Evolutionary conservation across 2,797 vertebrate species (phyloP).

Genomic region (Epinephelus awoara): DNA sequence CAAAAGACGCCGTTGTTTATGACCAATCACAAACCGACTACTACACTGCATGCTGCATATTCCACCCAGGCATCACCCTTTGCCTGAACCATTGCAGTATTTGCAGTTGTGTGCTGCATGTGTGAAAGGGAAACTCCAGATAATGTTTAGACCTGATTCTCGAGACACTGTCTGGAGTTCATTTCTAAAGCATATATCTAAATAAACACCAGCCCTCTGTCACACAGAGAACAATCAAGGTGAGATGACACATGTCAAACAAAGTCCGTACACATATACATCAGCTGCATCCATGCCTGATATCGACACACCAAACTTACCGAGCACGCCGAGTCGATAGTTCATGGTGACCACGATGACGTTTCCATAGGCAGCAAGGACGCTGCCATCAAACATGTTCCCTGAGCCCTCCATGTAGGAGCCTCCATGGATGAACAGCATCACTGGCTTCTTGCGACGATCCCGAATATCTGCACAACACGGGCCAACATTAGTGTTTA

Average conservation of each 20-base stretch:
- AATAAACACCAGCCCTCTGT: neutral
- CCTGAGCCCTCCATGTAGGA: conserved; percentile 98
- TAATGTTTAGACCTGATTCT: too few species aligned
- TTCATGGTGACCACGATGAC: conserved; percentile 97
- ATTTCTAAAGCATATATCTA: conserved; percentile 1
- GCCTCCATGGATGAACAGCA: conserved; percentile 97
- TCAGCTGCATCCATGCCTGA: neutral
- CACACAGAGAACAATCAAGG: neutral
- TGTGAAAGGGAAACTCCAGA: too few species aligned
- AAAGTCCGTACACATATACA: neutral
- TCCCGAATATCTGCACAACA: conserved; percentile 92
- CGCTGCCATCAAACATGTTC: conserved; percentile 96
- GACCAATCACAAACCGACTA: too few species aligned
- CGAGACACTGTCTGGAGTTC: too few species aligned
- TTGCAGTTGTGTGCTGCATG: too few species aligned
- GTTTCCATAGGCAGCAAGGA: conserved; percentile 95
- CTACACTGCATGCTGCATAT: too few species aligned
- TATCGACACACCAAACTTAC: conserved; percentile 84
- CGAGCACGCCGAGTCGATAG: conserved; percentile 96
- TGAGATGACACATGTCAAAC: conserved; percentile 10
- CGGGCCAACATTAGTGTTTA: conserved; percentile 36
- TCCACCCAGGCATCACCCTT: too few species aligned
- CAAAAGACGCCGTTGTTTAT: too few species aligned
- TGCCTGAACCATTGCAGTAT: too few species aligned
- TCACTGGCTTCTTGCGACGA: conserved; percentile 95